Base-by-base conservation (phyloP, 2,113 vertebrate genomes). In the Noturus placidus region DNA sequence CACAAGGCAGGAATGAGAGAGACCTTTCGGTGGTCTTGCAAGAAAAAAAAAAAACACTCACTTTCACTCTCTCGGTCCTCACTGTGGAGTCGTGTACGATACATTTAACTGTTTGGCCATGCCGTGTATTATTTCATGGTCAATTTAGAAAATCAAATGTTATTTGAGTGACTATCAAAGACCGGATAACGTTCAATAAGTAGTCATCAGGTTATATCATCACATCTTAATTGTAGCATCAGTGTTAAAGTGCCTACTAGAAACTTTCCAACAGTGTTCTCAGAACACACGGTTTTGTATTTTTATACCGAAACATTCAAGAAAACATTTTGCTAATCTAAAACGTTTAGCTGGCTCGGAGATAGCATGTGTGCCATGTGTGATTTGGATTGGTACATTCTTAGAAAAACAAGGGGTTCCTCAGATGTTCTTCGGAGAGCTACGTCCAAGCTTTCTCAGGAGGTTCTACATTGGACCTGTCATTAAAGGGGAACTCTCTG, bases 1-100 rank as follows among this genome's bases (percentile, higher is more conserved):
- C 82, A 46, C 46, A 33, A 83, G 87, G 76, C 54, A 82, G 67
- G 70, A 77, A 77, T 38, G 56, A 84, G 54, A 82, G 56, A 61
- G 81, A 65, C 81, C 81, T 87, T 87, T 83, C 69, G 6, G 13
- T 74, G n/a, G 30, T 72, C 52, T 25, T 56, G 33, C 65, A 57
- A 20, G 85, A 46, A 46, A 76, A 76, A 42, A 46, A 14, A 15
- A 67, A 69, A 30, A 14, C 61, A 63, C n/a, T 61, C 35, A 69
- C 78, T 50, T 82, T 57, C 30, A 50, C 17, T 77, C 52, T 35
- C 57, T 13, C 52, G 2, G 11, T 14, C 27, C 42, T 77, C 35
- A 2, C 15, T 35, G 57, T 35, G n/a, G 42, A 33, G 25, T 65
- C 17, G 0, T 19, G 54, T 2, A 35, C 50, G n/a, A 35, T 19